These are phyloP conservation scores for Premnoplex brunnescens DNA, from an alignment of 2,797 vertebrate genomes.

Conservation along the genomic window DNA sequence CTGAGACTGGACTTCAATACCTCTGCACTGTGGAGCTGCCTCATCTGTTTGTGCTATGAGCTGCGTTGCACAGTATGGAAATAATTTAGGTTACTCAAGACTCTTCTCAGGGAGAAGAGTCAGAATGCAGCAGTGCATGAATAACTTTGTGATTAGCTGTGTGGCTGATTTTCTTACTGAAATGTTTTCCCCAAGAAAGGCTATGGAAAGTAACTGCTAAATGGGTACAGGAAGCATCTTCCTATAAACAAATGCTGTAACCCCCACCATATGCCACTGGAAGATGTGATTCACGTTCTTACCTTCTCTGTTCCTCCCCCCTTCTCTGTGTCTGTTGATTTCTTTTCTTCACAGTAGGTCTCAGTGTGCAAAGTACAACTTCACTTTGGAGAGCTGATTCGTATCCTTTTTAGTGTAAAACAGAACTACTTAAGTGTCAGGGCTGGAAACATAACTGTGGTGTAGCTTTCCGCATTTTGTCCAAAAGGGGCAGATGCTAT, in stretches of 20 bases:
- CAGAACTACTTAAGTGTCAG: neutral
- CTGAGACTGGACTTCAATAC: neutral
- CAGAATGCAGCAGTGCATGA: neutral
- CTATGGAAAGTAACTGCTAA: neutral
- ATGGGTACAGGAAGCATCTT: neutral
- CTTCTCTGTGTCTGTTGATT: neutral
- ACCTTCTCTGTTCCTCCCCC: neutral
- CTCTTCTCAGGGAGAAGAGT: neutral
- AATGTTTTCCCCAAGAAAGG: neutral
- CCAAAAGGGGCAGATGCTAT: neutral
- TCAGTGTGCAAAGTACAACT: neutral
- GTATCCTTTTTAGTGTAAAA: neutral
- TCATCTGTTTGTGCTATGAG: neutral
- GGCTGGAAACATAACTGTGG: neutral
- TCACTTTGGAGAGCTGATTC: neutral
- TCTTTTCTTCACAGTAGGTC: neutral
- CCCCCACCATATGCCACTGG: fast-evolving
- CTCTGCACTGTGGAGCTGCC: neutral
- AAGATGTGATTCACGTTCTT: neutral
- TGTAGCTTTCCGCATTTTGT: neutral
- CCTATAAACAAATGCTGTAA: neutral
- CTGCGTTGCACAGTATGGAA: neutral
- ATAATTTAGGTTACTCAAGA: neutral
- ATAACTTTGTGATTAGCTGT: neutral
- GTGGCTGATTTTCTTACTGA: neutral